These are phyloP conservation scores for Mobula birostris DNA, from an alignment of 2,113 vertebrate species.

Conservation along the genomic window DNA sequence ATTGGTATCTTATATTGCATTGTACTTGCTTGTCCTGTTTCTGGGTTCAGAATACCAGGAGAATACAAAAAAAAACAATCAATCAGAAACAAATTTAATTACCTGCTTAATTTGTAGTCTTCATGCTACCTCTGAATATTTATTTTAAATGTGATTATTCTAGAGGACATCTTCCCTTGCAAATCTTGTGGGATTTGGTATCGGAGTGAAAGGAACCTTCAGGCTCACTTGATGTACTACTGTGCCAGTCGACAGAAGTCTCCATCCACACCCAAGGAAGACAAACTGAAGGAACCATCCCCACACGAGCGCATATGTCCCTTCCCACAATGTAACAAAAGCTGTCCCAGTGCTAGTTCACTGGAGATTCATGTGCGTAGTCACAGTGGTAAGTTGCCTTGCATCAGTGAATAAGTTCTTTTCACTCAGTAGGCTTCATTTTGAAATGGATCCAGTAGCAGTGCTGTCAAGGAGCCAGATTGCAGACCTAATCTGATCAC, in stretches of 20 bases:
- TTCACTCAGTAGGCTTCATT: not conserved
- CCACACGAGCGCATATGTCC: conserved; percentile 89
- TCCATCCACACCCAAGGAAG: conserved; percentile 58
- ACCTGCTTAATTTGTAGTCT: not conserved
- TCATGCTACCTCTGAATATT: not conserved
- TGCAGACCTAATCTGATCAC: not conserved
- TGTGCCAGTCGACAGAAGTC: conserved; percentile 86
- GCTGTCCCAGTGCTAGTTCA: conserved; percentile 94
- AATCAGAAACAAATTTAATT: not conserved
- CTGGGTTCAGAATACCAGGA: not conserved
- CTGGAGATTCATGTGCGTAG: conserved; percentile 97
- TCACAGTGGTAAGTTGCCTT: conserved; percentile 73
- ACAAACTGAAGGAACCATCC: conserved; percentile 83
- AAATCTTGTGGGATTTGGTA: conserved; percentile 99
- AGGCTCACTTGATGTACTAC: conserved; percentile 96
- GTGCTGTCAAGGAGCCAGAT: not conserved
- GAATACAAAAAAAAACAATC: not conserved
- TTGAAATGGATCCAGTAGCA: not conserved
- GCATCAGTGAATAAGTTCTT: not conserved
- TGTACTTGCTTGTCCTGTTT: not conserved
- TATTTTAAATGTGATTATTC: conserved; percentile 40
- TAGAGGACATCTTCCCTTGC: conserved; percentile 95
- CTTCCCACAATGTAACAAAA: conserved; percentile 94
- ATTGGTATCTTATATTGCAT: not conserved
- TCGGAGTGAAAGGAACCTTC: conserved; percentile 89